Evolutionary conservation across 2,113 vertebrate species (phyloP).

Genomic region (Aythya baeri): DNA sequence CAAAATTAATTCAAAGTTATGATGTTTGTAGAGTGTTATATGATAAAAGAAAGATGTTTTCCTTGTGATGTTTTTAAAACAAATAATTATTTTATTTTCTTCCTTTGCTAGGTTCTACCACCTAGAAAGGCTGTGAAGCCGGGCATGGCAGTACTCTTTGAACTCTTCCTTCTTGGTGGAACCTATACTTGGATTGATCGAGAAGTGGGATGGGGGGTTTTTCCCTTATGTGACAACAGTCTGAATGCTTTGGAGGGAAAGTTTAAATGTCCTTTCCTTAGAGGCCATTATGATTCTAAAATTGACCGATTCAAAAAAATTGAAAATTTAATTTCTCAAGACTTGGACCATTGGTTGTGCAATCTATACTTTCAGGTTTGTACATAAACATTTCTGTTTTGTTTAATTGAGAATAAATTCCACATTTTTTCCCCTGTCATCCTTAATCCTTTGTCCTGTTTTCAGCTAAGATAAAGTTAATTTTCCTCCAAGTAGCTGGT

Average conservation of each 20-base stretch:
- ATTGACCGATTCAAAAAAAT: conserved; percentile 85
- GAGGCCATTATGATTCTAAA: conserved; percentile 79
- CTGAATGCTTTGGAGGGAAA: conserved; percentile 84
- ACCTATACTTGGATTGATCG: conserved; percentile 58
- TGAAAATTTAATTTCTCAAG: conserved; percentile 85
- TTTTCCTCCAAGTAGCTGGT: no score
- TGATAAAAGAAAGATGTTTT: not conserved
- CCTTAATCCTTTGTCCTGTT: not conserved
- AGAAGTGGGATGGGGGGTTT: conserved; percentile 86
- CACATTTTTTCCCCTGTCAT: not conserved
- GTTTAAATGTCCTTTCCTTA: conserved; percentile 88
- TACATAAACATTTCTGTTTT: not conserved
- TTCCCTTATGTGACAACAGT: conserved; percentile 84
- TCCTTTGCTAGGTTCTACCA: conserved; percentile 81
- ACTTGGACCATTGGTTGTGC: conserved; percentile 92
- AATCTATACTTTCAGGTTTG: conserved; percentile 96
- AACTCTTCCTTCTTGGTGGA: conserved; percentile 79
- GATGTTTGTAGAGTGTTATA: not conserved
- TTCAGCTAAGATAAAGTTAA: no score
- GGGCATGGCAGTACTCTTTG: conserved; percentile 86
- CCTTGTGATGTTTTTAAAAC: not conserved
- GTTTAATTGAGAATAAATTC: not conserved
- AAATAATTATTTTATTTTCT: not conserved
- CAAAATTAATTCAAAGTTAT: not conserved
- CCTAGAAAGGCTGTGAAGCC: conserved; percentile 77